phyloP scores from a whole-genome alignment of 2,113 vertebrate genomes.

The Pelecanoides urinatrix region DNA sequence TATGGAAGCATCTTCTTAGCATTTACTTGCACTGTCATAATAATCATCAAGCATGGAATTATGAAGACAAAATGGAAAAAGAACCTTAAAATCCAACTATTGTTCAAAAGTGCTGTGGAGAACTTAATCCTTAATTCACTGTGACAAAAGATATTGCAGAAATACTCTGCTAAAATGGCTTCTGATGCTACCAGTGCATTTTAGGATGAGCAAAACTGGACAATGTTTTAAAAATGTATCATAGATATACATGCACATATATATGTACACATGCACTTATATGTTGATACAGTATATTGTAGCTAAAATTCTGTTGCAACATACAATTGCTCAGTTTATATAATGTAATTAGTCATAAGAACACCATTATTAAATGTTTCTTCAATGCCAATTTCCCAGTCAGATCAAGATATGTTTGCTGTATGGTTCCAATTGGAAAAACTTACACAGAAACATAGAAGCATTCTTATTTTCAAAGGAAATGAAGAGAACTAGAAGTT shows the following conservation, averaged over 20 bases:
- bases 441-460: background rate
- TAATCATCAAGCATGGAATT: background rate
- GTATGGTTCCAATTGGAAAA: background rate
- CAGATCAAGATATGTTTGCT: background rate
- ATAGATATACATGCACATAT: fast-evolving
- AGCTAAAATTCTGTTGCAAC: background rate
- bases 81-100: background rate
- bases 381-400: background rate
- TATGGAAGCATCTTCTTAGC: background rate
- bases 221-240: background rate
- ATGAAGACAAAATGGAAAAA: background rate
- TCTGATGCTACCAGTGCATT: background rate
- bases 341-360: background rate
- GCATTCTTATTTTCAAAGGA: background rate
- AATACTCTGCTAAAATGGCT: background rate
- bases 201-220: background rate
- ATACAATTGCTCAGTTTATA: background rate
- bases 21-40: background rate
- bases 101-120: background rate
- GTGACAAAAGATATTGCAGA: background rate
- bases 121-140: background rate
- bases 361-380: background rate
- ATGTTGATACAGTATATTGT: background rate
- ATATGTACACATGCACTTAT: background rate
- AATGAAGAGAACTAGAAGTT: background rate